phyloP scores from a whole-genome alignment of 2,113 vertebrate genomes.

The Passer montanus region DNA sequence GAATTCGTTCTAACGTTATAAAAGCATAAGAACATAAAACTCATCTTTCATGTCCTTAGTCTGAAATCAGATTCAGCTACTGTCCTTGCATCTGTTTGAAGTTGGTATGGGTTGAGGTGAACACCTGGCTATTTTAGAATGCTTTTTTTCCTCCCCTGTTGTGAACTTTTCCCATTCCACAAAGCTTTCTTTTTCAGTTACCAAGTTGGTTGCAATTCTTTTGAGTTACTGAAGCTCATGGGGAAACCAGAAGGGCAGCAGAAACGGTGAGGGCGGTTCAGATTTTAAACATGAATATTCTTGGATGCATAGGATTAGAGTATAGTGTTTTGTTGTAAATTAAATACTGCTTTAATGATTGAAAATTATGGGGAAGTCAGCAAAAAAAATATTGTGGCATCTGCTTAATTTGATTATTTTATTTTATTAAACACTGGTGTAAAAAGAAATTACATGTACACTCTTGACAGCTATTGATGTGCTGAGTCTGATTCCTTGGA shows the following conservation, averaged over 20 bases:
- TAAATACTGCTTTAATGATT: not conserved
- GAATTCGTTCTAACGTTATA: not conserved
- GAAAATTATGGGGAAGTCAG: not conserved
- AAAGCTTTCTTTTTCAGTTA: constrained; percentile 57
- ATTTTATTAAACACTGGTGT: not conserved
- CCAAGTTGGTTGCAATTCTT: constrained; percentile 45
- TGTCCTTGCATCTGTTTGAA: constrained; percentile 58
- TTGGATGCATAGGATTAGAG: not conserved
- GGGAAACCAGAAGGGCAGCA: constrained; percentile 39
- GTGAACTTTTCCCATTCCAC: constrained; percentile 55
- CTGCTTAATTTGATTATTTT: not conserved
- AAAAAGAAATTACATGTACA: not conserved
- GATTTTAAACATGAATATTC: constrained; percentile 35
- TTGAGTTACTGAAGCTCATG: constrained; percentile 54
- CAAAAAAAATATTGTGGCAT: not conserved
- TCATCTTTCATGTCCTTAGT: constrained; percentile 55
- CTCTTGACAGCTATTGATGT: not conserved
- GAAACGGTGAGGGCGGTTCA: constrained; percentile 42
- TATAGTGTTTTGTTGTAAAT: not conserved
- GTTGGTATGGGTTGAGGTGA: constrained; percentile 57
- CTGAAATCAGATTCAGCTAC: constrained; percentile 49
- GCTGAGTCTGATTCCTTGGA: not conserved
- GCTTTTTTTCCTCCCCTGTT: constrained; percentile 35
- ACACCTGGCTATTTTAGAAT: constrained; percentile 66
- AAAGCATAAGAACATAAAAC: constrained; percentile 44